Evolutionary conservation across 1,140 invertebrate species (phyloP).

Genomic region (Trachymyrmex cornetzi): DNA sequence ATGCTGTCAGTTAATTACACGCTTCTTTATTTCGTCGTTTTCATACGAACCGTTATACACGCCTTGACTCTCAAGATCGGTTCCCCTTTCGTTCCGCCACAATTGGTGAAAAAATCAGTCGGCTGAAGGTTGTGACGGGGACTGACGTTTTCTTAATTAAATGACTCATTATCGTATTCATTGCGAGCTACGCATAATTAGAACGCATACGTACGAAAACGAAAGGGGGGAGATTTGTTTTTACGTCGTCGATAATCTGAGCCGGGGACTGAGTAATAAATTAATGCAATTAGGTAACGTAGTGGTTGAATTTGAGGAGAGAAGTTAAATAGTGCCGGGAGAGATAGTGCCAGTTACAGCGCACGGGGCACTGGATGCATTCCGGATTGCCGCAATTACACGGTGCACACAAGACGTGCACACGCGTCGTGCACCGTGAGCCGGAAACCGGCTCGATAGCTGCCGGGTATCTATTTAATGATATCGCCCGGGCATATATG

Average conservation of each 20-base stretch:
- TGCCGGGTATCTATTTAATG: slow-evolving; percentile 74
- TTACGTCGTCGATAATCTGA: background rate
- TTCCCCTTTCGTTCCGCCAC: slow-evolving; percentile 50
- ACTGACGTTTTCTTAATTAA: slow-evolving; percentile 38
- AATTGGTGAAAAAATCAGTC: slow-evolving; percentile 9
- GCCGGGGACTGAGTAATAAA: slow-evolving; percentile 37
- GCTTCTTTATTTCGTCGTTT: slow-evolving; percentile 71
- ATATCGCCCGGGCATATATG: slow-evolving; percentile 49
- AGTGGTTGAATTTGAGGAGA: slow-evolving; percentile 22
- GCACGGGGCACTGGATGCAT: slow-evolving; percentile 43
- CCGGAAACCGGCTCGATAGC: slow-evolving; percentile 75
- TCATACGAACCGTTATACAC: slow-evolving; percentile 64
- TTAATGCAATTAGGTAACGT: slow-evolving; percentile 55
- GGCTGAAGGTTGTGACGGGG: background rate
- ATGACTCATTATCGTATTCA: slow-evolving; percentile 9
- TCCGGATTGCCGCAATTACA: slow-evolving; percentile 60
- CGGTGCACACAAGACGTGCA: slow-evolving; percentile 48
- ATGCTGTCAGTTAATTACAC: slow-evolving; percentile 68
- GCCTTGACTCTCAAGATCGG: slow-evolving; percentile 8
- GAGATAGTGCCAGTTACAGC: slow-evolving; percentile 23
- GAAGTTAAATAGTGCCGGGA: slow-evolving; percentile 29
- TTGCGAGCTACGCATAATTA: background rate
- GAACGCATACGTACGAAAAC: background rate
- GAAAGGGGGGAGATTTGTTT: slow-evolving; percentile 16
- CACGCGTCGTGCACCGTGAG: slow-evolving; percentile 63